Base-by-base conservation (phyloP, 2,888 invertebrate genomes). In the Pimpla rufipes region DNA sequence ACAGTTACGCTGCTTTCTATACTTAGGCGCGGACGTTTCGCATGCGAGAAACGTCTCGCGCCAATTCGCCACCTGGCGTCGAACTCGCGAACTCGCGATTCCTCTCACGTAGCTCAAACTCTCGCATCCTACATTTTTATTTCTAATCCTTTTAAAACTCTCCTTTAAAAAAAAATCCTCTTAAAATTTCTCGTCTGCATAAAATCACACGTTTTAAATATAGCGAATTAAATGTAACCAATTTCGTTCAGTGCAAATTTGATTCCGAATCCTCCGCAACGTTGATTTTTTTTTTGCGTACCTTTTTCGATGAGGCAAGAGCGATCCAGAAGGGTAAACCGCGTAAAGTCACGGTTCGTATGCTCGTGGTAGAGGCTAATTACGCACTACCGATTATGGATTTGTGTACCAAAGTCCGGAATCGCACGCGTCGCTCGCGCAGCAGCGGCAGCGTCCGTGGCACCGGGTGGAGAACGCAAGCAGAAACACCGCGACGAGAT, bases 361-460 rank as follows among this genome's bases (percentile, higher is more conserved):
- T 45, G 66, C 50, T 81, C 74, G 45, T 78, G 81, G 68, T 74
- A 70, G 67, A 82, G 78, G 77, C 86, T 87, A 87, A 86, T 86
- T 87, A 84, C 85, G 81, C 79, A 68, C 74, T 79, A 37, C 87
- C 87, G 70, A 87, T 87, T 87, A 87, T 84, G 87, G 86, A 85
- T 87, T 86, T 80, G 85, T 86, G 81, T 85, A 85, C 83, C 86
- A 85, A 85, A 85, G 79, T 71, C 79, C 75, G 76, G 66, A 79
- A 83, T 79, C 67, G 29, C 70, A 81, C 16, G 45, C 29, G 52
- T 16, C n/a, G 29, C 2, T 16, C 29, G 59, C 16, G n/a, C 21
- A 11, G n/a, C 71, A 70, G 79, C 18, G 57, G 55, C 64, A 42
- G 10, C 40, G 67, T 57, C 59, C 57, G 74, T 74, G 47, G 50